These are phyloP conservation scores for Adelges cooleyi DNA, from an alignment of 1,140 invertebrate genomes.

Conservation along the genomic window DNA sequence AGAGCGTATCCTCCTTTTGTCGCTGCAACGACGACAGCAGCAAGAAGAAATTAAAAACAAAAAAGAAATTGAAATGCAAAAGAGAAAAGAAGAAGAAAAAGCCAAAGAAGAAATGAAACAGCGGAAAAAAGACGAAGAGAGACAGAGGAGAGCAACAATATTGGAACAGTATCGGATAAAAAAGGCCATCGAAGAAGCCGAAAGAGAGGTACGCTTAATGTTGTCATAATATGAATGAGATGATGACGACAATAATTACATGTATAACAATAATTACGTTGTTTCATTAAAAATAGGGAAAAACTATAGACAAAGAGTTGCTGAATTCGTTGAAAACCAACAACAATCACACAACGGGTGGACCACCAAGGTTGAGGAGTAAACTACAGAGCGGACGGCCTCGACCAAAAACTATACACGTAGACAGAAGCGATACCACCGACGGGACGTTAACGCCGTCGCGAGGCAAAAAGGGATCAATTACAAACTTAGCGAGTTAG, in stretches of 20 bases:
- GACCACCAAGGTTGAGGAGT: conserved; percentile 47
- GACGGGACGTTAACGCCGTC: conserved; percentile 60
- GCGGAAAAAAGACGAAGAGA: conserved; percentile 83
- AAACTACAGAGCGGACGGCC: conserved; percentile 46
- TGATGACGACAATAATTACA: too few relatives aligned
- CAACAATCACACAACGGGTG: conserved; percentile 20
- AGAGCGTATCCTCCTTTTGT: conserved; percentile 74
- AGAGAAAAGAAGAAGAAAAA: conserved; percentile 63
- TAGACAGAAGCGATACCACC: conserved; percentile 62
- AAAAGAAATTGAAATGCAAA: conserved; percentile 73
- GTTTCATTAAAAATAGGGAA: conserved; percentile 44
- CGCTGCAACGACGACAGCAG: conserved; percentile 72
- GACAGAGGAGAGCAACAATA: conserved; percentile 69
- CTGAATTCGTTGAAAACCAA: conserved; percentile 44
- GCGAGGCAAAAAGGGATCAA: conserved; percentile 66
- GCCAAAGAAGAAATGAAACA: conserved; percentile 71
- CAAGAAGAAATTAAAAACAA: conserved; percentile 74
- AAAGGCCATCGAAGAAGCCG: conserved; percentile 84
- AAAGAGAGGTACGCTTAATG: conserved; percentile 54
- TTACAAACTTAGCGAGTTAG: conserved; percentile 63
- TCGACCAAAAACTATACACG: conserved; percentile 76
- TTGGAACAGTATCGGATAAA: conserved; percentile 90
- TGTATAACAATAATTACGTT: too few relatives aligned
- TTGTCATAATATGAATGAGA: background rate
- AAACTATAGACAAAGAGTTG: conserved; percentile 61